These are phyloP conservation scores for Apis dorsata DNA, from an alignment of 1,140 invertebrate species.

Conservation along the genomic window DNA sequence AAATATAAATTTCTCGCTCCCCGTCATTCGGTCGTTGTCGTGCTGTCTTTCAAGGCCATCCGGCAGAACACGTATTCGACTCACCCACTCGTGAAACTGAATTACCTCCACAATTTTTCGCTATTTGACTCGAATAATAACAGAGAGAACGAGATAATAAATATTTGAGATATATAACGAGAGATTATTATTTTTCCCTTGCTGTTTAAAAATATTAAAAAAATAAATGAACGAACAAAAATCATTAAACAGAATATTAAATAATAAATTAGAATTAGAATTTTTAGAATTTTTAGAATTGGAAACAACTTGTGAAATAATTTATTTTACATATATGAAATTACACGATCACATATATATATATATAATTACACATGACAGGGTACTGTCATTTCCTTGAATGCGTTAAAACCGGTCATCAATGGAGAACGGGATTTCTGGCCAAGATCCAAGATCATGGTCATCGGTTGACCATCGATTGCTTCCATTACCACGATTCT, in stretches of 20 bases:
- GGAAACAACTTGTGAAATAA: no score
- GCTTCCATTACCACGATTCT: not conserved
- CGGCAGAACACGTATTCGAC: not conserved
- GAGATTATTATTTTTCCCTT: no score
- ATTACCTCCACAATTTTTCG: not conserved
- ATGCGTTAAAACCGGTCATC: conserved; percentile 65
- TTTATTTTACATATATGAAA: not conserved
- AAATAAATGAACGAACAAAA: no score
- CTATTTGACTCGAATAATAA: not conserved
- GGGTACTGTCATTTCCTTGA: not conserved
- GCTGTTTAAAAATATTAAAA: no score
- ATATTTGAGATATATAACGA: not conserved
- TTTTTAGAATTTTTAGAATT: no score
- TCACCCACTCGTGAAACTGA: not conserved
- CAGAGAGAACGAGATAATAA: not conserved
- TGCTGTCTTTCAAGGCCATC: conserved; percentile 6
- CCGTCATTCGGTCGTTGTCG: conserved; percentile 21
- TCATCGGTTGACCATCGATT: conserved; percentile 48
- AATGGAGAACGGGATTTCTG: conserved; percentile 53
- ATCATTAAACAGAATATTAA: no score
- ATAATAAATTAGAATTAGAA: no score
- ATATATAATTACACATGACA: not conserved
- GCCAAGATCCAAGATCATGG: conserved; percentile 66
- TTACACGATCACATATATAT: not conserved
- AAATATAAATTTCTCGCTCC: not conserved